Percentiles rank a stretch among this genome's conserved stretches.
Conservation (phyloP, 2,113 vertebrate genomes). For the Semnornis frantzii region DNA sequence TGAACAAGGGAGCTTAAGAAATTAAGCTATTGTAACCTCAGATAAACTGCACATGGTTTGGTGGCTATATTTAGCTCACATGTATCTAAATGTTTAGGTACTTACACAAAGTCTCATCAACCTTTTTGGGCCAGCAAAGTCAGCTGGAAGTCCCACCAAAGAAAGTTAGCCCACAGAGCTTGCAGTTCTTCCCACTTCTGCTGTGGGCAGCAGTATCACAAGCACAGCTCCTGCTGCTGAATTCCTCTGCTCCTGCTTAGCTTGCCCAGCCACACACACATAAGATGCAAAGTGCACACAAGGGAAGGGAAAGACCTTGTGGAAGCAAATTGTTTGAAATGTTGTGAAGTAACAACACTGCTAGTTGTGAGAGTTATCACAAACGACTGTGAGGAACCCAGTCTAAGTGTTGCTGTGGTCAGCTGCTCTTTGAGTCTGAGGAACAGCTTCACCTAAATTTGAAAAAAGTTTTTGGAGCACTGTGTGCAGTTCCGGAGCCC, state of each 20-base stretch:
- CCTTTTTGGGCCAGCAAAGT: neutral
- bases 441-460: neutral
- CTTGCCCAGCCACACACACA: neutral
- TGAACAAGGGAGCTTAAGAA: slow-evolving; percentile 12
- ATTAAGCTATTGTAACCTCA: slow-evolving; percentile 55
- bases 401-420: rapidly evolving
- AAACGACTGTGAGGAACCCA: neutral
- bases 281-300: neutral
- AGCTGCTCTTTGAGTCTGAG: neutral
- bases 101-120: slow-evolving; percentile 22
- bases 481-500: too few relatives aligned
- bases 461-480: neutral
- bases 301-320: neutral
- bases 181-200: neutral
- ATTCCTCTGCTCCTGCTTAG: neutral
- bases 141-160: neutral
- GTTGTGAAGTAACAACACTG: neutral
- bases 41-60: slow-evolving; percentile 16
- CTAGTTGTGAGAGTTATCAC: neutral
- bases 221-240: neutral
- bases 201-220: rapidly evolving
- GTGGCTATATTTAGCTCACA: slow-evolving; percentile 6
- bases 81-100: slow-evolving; percentile 41
- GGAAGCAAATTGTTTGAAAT: neutral
- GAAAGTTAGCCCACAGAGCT: neutral